These are phyloP conservation scores for Sipha maydis DNA, from an alignment of 2,888 invertebrate genomes.

Conservation along the genomic window DNA sequence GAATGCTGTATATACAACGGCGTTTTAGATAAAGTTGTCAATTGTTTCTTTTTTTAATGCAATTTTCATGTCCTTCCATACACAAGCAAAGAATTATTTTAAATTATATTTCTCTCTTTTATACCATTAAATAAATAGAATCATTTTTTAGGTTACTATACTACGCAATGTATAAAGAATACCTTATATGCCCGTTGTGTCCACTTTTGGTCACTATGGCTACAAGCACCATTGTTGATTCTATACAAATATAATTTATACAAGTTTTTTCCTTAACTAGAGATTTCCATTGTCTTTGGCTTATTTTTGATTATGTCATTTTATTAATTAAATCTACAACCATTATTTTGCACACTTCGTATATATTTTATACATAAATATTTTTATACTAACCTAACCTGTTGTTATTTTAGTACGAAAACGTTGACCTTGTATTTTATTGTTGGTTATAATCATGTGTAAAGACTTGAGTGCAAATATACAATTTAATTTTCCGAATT, in stretches of 20 bases:
- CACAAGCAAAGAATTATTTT: neutral
- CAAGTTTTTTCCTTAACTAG: neutral
- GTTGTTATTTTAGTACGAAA: too few species aligned
- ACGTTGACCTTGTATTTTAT: too few species aligned
- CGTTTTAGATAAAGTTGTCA: neutral
- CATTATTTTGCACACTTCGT: too few species aligned
- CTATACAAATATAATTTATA: neutral
- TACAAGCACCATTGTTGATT: neutral
- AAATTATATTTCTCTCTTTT: neutral
- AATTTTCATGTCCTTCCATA: neutral
- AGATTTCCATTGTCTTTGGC: neutral
- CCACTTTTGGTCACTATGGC: neutral
- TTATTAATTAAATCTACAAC: neutral
- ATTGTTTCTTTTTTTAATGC: constrained; percentile 14
- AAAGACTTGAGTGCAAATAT: too few species aligned
- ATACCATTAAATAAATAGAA: neutral
- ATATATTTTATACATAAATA: too few species aligned
- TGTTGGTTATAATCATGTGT: too few species aligned
- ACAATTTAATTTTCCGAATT: too few species aligned
- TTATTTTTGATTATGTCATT: neutral
- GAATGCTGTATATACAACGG: neutral
- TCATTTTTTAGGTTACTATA: neutral
- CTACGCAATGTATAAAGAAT: neutral
- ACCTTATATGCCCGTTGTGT: neutral
- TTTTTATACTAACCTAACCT: too few species aligned